Percentiles rank a stretch among this genome's conserved stretches.
Conservation (phyloP, 2,888 invertebrate genomes). For the Geophilus truncorum region DNA sequence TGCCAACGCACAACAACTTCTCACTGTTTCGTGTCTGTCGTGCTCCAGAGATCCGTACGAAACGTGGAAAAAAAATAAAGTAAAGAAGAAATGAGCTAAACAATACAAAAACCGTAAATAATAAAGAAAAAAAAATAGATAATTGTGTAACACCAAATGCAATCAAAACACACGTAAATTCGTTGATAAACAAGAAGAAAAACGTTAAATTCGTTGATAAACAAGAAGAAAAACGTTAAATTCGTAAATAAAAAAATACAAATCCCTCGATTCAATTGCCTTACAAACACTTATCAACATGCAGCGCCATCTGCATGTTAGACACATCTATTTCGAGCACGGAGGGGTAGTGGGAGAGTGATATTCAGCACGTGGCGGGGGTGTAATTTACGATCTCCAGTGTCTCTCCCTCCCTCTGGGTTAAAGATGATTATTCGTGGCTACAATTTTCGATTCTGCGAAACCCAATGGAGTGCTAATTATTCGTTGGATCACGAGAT, state of each 20-base stretch:
- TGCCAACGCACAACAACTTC: not conserved
- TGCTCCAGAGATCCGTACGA: not conserved
- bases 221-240: too few relatives aligned
- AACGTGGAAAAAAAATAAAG: not conserved
- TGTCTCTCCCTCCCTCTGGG: not conserved
- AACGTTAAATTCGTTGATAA: too few relatives aligned
- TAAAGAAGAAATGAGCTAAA: not conserved
- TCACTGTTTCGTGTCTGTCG: not conserved
- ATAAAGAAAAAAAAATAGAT: not conserved
- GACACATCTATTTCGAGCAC: not conserved
- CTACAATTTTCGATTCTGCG: not conserved
- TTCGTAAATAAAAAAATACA: not conserved
- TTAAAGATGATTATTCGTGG: not conserved
- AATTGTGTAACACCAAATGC: too few relatives aligned
- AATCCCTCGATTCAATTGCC: not conserved
- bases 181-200: too few relatives aligned
- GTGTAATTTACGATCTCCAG: not conserved
- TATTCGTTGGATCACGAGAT: not conserved
- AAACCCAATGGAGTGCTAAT: not conserved
- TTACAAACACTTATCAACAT: not conserved
- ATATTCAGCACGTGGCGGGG: conserved; percentile 3
- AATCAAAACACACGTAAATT: too few relatives aligned
- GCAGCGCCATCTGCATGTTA: not conserved
- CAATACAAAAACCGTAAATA: not conserved
- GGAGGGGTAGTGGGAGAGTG: not conserved